These are phyloP conservation scores for Marronus borbonicus DNA, from an alignment of 2,888 invertebrate species.

Conservation along the genomic window DNA sequence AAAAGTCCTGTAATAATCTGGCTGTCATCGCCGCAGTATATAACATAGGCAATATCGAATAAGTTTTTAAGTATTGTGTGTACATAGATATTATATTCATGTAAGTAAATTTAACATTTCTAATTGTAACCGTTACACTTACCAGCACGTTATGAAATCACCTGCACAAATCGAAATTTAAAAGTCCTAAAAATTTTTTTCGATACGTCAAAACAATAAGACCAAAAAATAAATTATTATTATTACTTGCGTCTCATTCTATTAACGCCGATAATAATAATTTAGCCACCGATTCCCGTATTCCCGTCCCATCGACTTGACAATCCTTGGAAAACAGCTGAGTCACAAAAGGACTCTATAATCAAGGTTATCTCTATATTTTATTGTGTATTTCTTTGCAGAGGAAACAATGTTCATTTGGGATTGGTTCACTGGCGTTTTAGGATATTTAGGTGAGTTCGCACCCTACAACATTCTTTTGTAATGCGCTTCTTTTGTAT, in stretches of 20 bases:
- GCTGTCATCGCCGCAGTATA: slow-evolving; percentile 47
- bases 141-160: not conserved
- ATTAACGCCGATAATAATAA: slow-evolving; percentile 13
- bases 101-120: slow-evolving; percentile 43
- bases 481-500: slow-evolving; percentile 39
- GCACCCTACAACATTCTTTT: slow-evolving; percentile 55
- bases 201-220: slow-evolving; percentile 32
- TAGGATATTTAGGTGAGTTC: slow-evolving; percentile 91
- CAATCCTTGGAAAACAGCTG: slow-evolving; percentile 55
- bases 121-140: not conserved
- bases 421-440: slow-evolving; percentile 96
- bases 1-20: slow-evolving; percentile 54
- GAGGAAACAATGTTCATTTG: slow-evolving; percentile 86
- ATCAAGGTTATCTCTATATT: slow-evolving; percentile 57
- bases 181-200: slow-evolving; percentile 25
- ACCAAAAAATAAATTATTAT: slow-evolving; percentile 30
- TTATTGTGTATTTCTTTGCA: slow-evolving; percentile 54
- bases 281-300: slow-evolving; percentile 12
- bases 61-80: slow-evolving; percentile 46
- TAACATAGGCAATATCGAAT: slow-evolving; percentile 40
- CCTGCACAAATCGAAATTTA: slow-evolving; percentile 34
- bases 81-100: slow-evolving; percentile 51
- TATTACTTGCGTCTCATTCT: slow-evolving; percentile 7
- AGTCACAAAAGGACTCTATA: slow-evolving; percentile 55
- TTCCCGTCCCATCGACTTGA: slow-evolving; percentile 24